Percentiles rank a stretch among this genome's conserved stretches.
Conservation (phyloP, 2,113 vertebrate species). For the Callipepla squamata region DNA sequence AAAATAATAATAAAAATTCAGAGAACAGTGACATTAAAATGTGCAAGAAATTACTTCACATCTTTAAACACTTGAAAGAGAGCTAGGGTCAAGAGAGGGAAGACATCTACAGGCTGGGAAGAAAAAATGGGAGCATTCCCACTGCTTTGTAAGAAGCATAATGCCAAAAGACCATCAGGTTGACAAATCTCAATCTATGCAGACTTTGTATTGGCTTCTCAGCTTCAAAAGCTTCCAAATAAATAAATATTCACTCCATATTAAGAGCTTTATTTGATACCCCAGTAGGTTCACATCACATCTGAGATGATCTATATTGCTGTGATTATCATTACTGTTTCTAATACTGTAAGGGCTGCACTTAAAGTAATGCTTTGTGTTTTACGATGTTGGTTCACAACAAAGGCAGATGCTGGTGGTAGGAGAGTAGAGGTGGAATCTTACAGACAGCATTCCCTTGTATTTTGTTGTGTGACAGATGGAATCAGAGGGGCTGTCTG, state of each 20-base stretch:
- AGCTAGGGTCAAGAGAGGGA: neutral
- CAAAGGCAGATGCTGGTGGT: too few relatives aligned
- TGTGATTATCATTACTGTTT: neutral
- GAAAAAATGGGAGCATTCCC: neutral
- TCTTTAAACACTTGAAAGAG: constrained; percentile 9
- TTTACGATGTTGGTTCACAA: too few relatives aligned
- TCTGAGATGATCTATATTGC: neutral
- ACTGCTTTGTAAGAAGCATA: neutral
- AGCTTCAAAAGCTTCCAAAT: neutral
- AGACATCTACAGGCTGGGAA: neutral
- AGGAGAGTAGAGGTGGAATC: too few relatives aligned
- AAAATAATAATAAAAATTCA: too few relatives aligned
- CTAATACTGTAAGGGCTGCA: neutral
- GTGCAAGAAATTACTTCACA: neutral
- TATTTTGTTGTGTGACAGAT: too few relatives aligned
- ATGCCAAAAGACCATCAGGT: neutral
- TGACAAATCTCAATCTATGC: neutral
- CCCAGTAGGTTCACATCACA: neutral
- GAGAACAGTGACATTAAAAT: neutral
- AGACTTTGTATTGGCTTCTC: neutral
- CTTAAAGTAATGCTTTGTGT: too few relatives aligned
- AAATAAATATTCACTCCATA: neutral
- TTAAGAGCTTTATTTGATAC: neutral
- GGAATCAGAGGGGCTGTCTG: too few relatives aligned
- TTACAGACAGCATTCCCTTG: too few relatives aligned